phyloP scores from a whole-genome alignment of 2,113 vertebrate genomes.

The Cyanocitta stelleri region DNA sequence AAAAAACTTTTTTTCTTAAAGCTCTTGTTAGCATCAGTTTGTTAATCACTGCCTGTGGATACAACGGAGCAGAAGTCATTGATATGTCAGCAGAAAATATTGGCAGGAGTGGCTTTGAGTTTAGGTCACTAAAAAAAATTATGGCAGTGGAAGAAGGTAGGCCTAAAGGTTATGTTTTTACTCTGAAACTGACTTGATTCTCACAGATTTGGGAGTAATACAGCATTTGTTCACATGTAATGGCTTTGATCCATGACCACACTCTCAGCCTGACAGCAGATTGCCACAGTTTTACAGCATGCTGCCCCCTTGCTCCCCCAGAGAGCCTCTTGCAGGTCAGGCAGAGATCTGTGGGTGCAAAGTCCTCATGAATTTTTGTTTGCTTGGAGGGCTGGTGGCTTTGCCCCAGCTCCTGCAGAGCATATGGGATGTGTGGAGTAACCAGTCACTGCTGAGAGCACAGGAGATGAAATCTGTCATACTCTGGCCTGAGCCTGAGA shows the following conservation, averaged over 20 bases:
- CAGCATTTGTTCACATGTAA: fast-evolving
- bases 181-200: background rate
- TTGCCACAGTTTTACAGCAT: background rate
- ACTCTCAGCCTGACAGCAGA: background rate
- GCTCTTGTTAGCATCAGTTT: background rate
- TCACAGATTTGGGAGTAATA: background rate
- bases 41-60: background rate
- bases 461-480: background rate
- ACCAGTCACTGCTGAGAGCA: background rate
- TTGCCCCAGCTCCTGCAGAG: background rate
- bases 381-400: background rate
- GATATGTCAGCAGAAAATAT: background rate
- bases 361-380: fast-evolving
- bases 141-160: background rate
- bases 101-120: background rate
- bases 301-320: fast-evolving
- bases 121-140: background rate
- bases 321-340: background rate
- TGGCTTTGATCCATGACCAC: background rate
- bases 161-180: background rate
- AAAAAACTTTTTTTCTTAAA: background rate
- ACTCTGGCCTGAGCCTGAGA: background rate
- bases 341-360: background rate
- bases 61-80: background rate
- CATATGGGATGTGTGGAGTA: background rate